Conservation (phyloP, 64 coral and sea anemone genomes). For the Actinia tenebrosa region DNA sequence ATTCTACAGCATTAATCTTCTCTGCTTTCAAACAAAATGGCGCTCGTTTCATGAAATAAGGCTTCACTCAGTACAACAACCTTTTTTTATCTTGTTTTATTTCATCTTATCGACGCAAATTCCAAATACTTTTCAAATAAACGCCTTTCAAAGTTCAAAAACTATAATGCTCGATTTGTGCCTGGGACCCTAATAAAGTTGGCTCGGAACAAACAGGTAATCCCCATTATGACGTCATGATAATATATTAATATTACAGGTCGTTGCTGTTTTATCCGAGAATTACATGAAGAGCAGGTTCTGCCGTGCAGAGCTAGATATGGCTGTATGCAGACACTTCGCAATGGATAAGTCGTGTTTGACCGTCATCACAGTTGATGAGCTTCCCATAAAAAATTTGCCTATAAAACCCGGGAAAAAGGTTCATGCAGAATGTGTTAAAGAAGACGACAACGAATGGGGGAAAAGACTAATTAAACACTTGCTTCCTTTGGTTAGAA, state of each 20-base stretch:
- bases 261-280: conserved; percentile 22
- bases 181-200: no score
- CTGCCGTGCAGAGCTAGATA: conserved; percentile 38
- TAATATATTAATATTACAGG: background rate
- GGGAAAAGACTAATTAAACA: background rate
- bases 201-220: no score
- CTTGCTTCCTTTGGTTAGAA: background rate
- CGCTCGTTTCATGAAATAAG: no score
- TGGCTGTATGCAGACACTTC: conserved; percentile 25
- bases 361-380: conserved; percentile 29
- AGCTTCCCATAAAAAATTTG: background rate
- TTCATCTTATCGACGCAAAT: no score
- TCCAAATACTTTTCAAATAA: no score
- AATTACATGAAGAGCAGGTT: conserved; percentile 41
- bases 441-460: background rate
- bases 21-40: no score
- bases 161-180: no score
- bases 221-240: no score
- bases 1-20: no score
- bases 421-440: background rate
- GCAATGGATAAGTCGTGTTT: background rate
- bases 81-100: no score
- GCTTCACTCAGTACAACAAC: no score
- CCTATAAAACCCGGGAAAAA: conserved; percentile 5
- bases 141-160: no score